phyloP scores from a whole-genome alignment of 2,888 invertebrate genomes.

The Biston betularia region DNA sequence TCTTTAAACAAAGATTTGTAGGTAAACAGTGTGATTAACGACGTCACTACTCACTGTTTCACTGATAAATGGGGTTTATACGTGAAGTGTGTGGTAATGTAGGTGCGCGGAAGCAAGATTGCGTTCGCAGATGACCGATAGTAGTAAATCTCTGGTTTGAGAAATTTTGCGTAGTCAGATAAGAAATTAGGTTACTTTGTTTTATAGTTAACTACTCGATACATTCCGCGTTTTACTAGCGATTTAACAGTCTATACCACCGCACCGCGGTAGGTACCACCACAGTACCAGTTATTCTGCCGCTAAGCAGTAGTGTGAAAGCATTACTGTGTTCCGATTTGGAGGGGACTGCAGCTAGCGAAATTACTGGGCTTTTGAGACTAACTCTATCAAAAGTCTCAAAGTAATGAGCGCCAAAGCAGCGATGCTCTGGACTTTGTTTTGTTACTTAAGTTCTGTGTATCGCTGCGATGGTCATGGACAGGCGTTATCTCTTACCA shows the following conservation, averaged over 20 bases:
- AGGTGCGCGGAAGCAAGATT: constrained; percentile 4
- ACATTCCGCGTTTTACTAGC: not conserved
- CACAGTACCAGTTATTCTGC: not conserved
- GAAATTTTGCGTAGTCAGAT: not conserved
- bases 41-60: constrained; percentile 44
- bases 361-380: no score
- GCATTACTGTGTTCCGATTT: no score
- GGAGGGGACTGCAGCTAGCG: no score
- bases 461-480: no score
- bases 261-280: no score
- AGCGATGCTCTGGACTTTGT: no score
- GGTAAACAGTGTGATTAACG: constrained; percentile 42
- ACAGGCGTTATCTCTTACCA: no score
- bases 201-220: not conserved
- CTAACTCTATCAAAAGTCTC: no score
- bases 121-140: constrained; percentile 13
- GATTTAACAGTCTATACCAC: no score
- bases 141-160: constrained; percentile 1
- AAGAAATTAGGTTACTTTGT: not conserved
- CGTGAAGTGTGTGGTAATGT: not conserved
- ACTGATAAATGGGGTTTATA: constrained; percentile 9
- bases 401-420: no score
- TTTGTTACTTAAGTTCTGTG: no score
- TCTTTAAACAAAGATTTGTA: constrained; percentile 48
- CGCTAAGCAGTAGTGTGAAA: no score